A percentile compares a stretch with the other conserved stretches of the same genome.
Evolutionary conservation across 1,140 invertebrate genomes (phyloP).

Genomic region (Diachasma alloeum): DNA sequence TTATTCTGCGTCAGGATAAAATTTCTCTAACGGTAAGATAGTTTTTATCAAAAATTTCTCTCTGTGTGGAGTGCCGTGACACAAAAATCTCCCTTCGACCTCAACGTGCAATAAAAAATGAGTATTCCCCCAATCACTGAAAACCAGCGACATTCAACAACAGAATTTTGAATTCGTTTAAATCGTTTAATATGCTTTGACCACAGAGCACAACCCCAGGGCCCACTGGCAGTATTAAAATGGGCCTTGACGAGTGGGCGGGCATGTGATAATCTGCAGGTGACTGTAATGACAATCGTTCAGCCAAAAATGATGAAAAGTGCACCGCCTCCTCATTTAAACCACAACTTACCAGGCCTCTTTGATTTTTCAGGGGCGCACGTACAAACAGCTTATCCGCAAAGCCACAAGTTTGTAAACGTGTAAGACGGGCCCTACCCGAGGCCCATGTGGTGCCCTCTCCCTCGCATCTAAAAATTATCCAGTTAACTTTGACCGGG

Average conservation of each 20-base stretch:
- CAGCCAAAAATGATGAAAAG: constrained; percentile 22
- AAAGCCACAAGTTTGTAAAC: constrained; percentile 55
- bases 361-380: background rate
- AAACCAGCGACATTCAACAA: no score
- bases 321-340: background rate
- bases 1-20: no score
- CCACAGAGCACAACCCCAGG: no score
- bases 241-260: constrained; percentile 39
- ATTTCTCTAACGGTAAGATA: no score
- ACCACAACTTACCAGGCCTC: background rate
- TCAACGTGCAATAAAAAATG: no score
- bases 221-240: background rate
- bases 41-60: no score
- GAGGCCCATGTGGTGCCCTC: constrained; percentile 11
- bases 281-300: constrained; percentile 51
- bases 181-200: no score
- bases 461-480: constrained; percentile 43
- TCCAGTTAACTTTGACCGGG: constrained; percentile 55
- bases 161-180: no score
- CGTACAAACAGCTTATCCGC: constrained; percentile 40
- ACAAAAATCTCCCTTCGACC: no score
- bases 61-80: no score
- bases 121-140: no score
- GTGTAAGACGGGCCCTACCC: constrained; percentile 43
- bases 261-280: constrained; percentile 57